phyloP scores from a whole-genome alignment of 2,113 vertebrate genomes.

The Taurulus bubalis region DNA sequence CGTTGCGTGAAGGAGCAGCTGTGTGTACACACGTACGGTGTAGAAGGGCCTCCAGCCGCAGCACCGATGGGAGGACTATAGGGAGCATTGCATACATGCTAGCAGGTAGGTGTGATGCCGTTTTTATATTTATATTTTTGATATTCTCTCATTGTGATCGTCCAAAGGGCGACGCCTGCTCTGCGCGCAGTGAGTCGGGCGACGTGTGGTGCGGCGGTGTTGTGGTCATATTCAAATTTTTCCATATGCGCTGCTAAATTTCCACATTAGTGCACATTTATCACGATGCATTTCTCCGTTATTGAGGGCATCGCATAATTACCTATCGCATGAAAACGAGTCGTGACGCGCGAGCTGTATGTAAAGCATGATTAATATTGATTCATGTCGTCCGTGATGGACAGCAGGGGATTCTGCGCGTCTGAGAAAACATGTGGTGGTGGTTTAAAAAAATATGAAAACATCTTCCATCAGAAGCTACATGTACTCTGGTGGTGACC shows the following conservation, averaged over 20 bases:
- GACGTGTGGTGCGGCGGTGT: conserved; percentile 14
- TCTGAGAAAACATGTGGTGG: background rate
- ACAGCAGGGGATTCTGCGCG: conserved; percentile 7
- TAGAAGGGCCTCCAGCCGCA: conserved; percentile 16
- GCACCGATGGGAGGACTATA: conserved; percentile 9
- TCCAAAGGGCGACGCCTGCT: background rate
- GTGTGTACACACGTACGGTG: conserved; percentile 12
- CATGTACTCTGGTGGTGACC: background rate
- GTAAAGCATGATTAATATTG: background rate
- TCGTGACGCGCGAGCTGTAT: conserved; percentile 32
- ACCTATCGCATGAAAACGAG: background rate
- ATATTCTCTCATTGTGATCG: background rate
- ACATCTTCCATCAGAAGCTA: background rate
- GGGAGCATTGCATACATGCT: background rate
- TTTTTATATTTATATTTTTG: background rate
- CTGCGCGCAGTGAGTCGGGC: background rate
- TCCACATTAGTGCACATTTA: rapidly evolving
- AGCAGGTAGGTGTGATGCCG: conserved; percentile 38
- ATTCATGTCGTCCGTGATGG: conserved; percentile 13
- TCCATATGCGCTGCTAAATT: too few relatives aligned
- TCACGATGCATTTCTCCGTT: background rate
- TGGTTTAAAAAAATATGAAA: background rate
- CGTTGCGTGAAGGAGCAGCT: conserved; percentile 55
- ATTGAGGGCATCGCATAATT: background rate
- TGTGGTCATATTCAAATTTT: background rate